Conservation (phyloP, 1,140 invertebrate genomes). For the Trachymyrmex septentrionalis region DNA sequence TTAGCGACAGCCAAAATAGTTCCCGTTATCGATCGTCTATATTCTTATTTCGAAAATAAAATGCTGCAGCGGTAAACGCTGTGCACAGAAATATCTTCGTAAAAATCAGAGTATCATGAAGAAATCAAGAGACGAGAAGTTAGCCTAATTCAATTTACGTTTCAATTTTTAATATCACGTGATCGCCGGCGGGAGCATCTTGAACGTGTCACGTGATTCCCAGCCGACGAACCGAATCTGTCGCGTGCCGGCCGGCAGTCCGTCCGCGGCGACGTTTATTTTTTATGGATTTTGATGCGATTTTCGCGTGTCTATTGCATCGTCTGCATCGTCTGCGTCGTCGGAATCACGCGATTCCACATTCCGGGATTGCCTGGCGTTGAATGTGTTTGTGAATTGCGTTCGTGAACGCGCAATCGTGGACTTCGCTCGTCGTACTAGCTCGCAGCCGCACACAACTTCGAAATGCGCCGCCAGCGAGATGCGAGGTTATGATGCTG, state of each 20-base stretch:
- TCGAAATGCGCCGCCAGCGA: conserved; percentile 8
- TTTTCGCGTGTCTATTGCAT: neutral
- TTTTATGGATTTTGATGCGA: neutral
- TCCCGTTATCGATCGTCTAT: no score
- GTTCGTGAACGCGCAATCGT: neutral
- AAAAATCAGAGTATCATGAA: no score
- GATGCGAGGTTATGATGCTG: neutral
- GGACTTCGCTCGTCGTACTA: no score
- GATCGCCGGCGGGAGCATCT: conserved; percentile 15
- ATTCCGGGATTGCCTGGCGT: neutral
- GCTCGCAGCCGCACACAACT: neutral
- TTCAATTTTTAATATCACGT: conserved; percentile 20
- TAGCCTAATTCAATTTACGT: neutral
- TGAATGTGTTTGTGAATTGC: neutral
- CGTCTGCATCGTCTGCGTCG: neutral
- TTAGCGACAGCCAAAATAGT: neutral
- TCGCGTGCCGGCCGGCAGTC: neutral
- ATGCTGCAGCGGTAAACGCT: neutral
- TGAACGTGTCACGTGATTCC: conserved; percentile 19
- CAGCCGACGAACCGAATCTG: neutral
- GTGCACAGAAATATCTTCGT: no score
- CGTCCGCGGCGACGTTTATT: neutral
- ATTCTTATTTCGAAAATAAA: neutral
- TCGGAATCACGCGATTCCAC: neutral
- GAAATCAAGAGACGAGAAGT: neutral